phyloP scores from a whole-genome alignment of 2,888 invertebrate species.

The Drosophila rubida region DNA sequence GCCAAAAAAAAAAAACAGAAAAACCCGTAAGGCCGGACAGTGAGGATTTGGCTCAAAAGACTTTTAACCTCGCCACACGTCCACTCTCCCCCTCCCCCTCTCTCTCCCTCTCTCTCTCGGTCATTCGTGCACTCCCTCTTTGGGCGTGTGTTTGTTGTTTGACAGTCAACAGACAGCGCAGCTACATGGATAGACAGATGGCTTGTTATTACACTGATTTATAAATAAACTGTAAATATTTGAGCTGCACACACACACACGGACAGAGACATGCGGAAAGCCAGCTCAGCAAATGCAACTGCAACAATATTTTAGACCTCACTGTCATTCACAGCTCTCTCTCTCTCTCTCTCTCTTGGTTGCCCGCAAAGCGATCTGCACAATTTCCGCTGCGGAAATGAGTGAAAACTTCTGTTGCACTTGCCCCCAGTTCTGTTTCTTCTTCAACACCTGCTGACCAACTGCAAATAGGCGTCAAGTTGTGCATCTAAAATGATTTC shows the following conservation, averaged over 20 bases:
- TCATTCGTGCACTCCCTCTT: too few relatives aligned
- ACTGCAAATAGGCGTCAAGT: background rate
- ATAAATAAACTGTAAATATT: conserved; percentile 80
- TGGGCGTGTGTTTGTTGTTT: conserved; percentile 31
- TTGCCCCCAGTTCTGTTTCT: conserved; percentile 1
- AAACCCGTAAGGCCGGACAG: conserved; percentile 53
- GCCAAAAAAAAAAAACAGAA: conserved; percentile 5
- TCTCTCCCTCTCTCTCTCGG: background rate
- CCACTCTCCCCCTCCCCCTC: background rate
- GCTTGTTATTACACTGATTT: conserved; percentile 79
- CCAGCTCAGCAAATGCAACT: conserved; percentile 31
- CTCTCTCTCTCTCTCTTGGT: background rate
- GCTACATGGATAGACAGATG: conserved; percentile 63
- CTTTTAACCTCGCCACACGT: conserved; percentile 11
- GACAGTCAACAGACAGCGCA: conserved; percentile 63
- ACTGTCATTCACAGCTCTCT: background rate
- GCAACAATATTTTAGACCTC: conserved; percentile 1
- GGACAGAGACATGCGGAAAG: conserved; percentile 18
- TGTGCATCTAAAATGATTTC: background rate
- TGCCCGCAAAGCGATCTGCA: conserved; percentile 45
- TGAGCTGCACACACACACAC: conserved; percentile 55
- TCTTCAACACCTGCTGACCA: conserved; percentile 19
- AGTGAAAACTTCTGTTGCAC: conserved; percentile 30
- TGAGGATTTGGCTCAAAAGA: conserved; percentile 35
- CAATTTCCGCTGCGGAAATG: conserved; percentile 57